A percentile compares a stretch with the other conserved stretches of the same genome.
Evolutionary conservation across 2,113 vertebrate species (phyloP).

Genomic region (Serinus canaria): DNA sequence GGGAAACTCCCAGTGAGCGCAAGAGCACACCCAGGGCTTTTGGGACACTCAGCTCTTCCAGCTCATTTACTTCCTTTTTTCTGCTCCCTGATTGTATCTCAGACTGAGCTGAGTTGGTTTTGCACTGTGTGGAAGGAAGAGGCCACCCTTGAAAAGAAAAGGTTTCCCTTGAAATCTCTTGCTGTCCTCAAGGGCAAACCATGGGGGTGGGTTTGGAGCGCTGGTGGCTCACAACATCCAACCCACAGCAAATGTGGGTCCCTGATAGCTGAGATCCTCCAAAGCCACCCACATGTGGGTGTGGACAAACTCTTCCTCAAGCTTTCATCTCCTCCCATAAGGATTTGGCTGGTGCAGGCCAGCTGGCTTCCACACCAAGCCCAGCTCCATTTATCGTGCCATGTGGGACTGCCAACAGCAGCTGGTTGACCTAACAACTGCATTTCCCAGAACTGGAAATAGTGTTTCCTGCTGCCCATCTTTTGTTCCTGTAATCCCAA

Average conservation of each 20-base stretch:
- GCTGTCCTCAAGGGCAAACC: not conserved
- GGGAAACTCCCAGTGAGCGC: not conserved
- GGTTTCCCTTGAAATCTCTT: not conserved
- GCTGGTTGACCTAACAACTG: constrained; percentile 51
- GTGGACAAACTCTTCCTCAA: not conserved
- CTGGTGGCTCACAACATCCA: not conserved
- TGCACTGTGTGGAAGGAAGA: not conserved
- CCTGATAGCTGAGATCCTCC: not conserved
- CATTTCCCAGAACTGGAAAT: constrained; percentile 35
- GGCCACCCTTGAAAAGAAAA: not conserved
- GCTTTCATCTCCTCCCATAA: not conserved
- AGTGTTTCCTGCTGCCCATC: not conserved
- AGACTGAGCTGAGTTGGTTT: not conserved
- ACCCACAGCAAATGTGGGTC: not conserved
- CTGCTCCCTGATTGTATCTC: not conserved
- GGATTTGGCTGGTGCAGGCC: not conserved
- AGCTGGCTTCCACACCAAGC: not conserved
- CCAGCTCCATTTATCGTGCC: constrained; percentile 14
- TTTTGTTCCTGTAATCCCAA: constrained; percentile 36
- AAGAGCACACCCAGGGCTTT: not conserved
- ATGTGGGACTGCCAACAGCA: not conserved
- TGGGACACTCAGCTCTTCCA: not conserved
- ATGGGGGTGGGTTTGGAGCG: not conserved
- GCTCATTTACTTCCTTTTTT: not conserved
- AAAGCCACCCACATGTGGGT: not conserved